phyloP scores from a whole-genome alignment of 2,888 invertebrate species.

The Lissonota sp. region DNA sequence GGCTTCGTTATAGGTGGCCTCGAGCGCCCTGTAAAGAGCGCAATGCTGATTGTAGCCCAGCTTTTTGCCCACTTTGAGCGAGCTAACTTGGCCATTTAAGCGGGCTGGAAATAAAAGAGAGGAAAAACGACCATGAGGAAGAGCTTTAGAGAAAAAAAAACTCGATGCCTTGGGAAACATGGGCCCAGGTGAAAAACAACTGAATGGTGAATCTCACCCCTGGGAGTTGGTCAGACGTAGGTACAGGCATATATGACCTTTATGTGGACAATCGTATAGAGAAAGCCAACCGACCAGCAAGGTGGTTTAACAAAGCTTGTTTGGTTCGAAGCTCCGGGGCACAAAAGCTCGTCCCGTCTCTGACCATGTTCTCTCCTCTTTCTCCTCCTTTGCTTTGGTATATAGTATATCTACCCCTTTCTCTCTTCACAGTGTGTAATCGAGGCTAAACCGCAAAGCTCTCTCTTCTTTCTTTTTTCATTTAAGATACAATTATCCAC shows the following conservation, averaged over 20 bases:
- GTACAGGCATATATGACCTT: slow-evolving; percentile 18
- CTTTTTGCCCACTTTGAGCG: slow-evolving; percentile 70
- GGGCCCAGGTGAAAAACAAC: slow-evolving; percentile 40
- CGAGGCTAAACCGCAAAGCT: slow-evolving; percentile 26
- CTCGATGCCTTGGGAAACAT: slow-evolving; percentile 22
- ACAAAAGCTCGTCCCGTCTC: slow-evolving; percentile 38
- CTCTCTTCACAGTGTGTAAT: slow-evolving; percentile 21
- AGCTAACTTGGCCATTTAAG: slow-evolving; percentile 74
- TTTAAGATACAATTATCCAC: slow-evolving; percentile 32
- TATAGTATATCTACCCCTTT: slow-evolving; percentile 2
- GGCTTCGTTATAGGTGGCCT: slow-evolving; percentile 34
- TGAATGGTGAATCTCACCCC: slow-evolving; percentile 46
- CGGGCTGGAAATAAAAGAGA: slow-evolving; percentile 59
- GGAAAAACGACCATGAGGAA: slow-evolving; percentile 8
- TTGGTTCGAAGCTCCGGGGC: slow-evolving; percentile 49
- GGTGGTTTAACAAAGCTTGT: slow-evolving; percentile 53
- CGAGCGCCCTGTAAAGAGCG: slow-evolving; percentile 20
- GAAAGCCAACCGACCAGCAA: slow-evolving; percentile 1
- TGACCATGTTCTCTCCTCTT: slow-evolving; percentile 36
- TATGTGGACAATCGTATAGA: background rate
- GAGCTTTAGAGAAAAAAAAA: slow-evolving; percentile 28
- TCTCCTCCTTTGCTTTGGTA: background rate
- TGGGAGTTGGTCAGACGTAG: slow-evolving; percentile 34
- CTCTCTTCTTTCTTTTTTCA: background rate
- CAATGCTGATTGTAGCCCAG: slow-evolving; percentile 75